Percentiles rank a stretch among this genome's conserved stretches.
Conservation (phyloP, 2,888 invertebrate species). For the Pterostichus madidus region DNA sequence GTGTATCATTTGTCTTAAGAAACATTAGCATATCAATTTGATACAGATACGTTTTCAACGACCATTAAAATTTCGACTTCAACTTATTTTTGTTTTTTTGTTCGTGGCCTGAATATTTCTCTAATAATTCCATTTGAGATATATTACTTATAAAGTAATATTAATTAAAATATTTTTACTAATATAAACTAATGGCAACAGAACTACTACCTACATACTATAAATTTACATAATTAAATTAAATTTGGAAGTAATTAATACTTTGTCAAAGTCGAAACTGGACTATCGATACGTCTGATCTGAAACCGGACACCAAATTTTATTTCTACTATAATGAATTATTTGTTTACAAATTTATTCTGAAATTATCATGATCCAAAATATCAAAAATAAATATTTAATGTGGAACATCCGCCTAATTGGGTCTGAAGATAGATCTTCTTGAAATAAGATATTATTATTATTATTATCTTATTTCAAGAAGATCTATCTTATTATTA, state of each 20-base stretch:
- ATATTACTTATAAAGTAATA: conserved; percentile 13
- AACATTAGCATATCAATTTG: background rate
- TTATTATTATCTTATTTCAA: too few species aligned
- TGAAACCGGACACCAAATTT: background rate
- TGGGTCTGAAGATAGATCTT: too few species aligned
- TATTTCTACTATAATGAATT: background rate
- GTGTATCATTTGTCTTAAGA: background rate
- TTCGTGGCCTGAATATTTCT: conserved; percentile 29
- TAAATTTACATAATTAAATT: conserved; percentile 34
- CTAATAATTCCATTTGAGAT: conserved; percentile 24
- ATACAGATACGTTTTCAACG: background rate
- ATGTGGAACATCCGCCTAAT: too few species aligned
- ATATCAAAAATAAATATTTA: too few species aligned
- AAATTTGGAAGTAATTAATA: conserved; percentile 3
- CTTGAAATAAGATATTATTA: too few species aligned
- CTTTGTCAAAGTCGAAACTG: background rate
- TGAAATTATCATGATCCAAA: too few species aligned
- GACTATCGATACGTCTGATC: background rate
- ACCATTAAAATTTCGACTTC: background rate
- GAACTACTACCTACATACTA: background rate
- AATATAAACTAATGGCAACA: background rate
- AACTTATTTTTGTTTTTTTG: background rate
- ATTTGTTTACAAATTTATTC: background rate
- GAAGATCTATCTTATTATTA: too few species aligned
- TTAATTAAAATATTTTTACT: conserved; percentile 35